Evolutionary conservation across 1,140 invertebrate species (phyloP), one percentile per base, ranked within the genome.

Genomic region (Zaprionus gabonicus): DNA sequence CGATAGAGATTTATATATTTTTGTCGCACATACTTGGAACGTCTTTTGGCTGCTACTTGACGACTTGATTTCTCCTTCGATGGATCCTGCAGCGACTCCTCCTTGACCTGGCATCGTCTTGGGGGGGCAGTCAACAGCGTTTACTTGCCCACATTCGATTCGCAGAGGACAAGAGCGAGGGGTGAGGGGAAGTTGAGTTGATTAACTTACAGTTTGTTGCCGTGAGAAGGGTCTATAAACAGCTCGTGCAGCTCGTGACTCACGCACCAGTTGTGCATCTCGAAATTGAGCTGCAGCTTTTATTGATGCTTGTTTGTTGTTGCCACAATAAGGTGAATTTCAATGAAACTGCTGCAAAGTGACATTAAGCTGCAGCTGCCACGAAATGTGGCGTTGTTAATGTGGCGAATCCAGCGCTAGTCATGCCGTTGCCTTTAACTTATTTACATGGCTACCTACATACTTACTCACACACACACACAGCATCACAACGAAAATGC

Each of bases 141-240:
- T 87, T 88, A 88, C 81, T 88, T 88, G 71, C 46, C 28, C 34
- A 70, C 84, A 84, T 83, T 87, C 20, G 46, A 71, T 80, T 81
- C 72, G 65, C 53, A 27, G 10, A 66, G 23, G 23, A 25, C 23
- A 25, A 66, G 23, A n/a, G 10, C 60, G 68, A 12, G 27, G 6
- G 27, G 27, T 46, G 20, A 6, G 20, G n/a, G 10, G 7, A 9
- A 51, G 20, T 25, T 51, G 46, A 51, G 25, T 34, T 49, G 46
- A 56, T 66, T 66, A 41, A 41, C 51, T 55, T 66, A 51, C 51
- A 41, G 53, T 66, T 34, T 66, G 63, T 31, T 27, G 25, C 25
- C n/a, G 12, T 27, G 23, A 2, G 51, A 25, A 28, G 46, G 20
- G 23, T 58, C 31, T 34, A 66, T 66, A 71, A 66, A 66, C 53